Evolutionary conservation across 2,113 vertebrate species (phyloP).

Genomic region (Ginglymostoma cirratum): DNA sequence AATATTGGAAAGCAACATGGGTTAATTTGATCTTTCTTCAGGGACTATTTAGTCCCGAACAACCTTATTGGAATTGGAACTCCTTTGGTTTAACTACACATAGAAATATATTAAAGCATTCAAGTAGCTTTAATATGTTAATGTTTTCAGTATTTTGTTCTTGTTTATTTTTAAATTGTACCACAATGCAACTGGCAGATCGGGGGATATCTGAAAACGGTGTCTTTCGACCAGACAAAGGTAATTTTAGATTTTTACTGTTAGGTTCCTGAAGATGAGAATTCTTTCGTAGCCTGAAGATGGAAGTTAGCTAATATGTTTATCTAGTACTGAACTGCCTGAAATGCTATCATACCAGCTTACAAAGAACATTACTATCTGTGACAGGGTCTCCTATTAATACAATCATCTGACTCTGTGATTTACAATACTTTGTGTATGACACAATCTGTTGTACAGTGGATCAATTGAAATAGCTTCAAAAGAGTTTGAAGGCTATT

Average conservation of each 20-base stretch:
- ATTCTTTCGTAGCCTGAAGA: neutral
- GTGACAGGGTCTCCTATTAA: neutral
- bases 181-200: neutral
- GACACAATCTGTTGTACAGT: neutral
- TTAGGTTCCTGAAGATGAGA: neutral
- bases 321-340: neutral
- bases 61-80: conserved; percentile 17
- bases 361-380: neutral
- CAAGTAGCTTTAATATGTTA: neutral
- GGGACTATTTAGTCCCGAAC: conserved; percentile 44
- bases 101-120: neutral
- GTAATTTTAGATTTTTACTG: neutral
- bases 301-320: neutral
- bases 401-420: neutral
- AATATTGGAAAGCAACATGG: conserved; percentile 45
- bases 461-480: neutral
- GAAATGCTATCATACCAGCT: neutral
- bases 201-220: neutral
- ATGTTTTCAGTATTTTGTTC: neutral
- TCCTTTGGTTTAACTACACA: neutral
- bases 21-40: conserved; percentile 48
- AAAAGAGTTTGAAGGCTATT: neutral
- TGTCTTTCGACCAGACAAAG: neutral
- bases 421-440: neutral
- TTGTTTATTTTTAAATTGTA: conserved; percentile 8